These are phyloP conservation scores for Subanguina moxae DNA, from an alignment of 1,140 invertebrate species.

Conservation along the genomic window DNA sequence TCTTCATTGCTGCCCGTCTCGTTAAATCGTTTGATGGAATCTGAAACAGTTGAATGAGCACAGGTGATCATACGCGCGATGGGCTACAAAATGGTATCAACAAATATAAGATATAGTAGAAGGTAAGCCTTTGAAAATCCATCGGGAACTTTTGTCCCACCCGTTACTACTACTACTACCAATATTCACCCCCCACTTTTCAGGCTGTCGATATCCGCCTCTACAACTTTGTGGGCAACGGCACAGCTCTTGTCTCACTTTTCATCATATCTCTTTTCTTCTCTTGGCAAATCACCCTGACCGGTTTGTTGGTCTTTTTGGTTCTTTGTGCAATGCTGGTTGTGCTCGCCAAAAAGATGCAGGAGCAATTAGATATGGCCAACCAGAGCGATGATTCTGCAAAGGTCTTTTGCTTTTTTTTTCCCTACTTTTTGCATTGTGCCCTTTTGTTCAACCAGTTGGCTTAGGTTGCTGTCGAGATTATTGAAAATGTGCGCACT, in stretches of 20 bases:
- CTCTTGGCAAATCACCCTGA: conserved; percentile 14
- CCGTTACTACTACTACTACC: too few species aligned
- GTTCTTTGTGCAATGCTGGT: conserved; percentile 18
- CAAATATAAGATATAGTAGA: too few species aligned
- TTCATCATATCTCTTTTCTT: conserved; percentile 6
- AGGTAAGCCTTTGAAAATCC: too few species aligned
- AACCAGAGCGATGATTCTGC: conserved; percentile 15
- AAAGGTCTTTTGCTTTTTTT: conserved; percentile 2
- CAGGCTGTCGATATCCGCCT: conserved; percentile 12
- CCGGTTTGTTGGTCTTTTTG: conserved; percentile 15
- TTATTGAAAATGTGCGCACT: conserved; percentile 31
- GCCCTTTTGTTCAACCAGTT: too few species aligned
- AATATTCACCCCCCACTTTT: not conserved
- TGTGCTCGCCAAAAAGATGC: conserved; percentile 12
- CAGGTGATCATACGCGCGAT: too few species aligned
- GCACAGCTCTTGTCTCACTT: conserved; percentile 20
- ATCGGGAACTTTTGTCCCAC: too few species aligned
- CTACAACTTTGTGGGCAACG: conserved; percentile 27
- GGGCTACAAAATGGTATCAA: too few species aligned
- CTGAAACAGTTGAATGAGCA: too few species aligned
- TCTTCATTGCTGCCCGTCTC: too few species aligned
- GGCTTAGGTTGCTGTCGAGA: conserved; percentile 21
- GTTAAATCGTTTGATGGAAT: too few species aligned
- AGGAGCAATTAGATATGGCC: conserved; percentile 10
- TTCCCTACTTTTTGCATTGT: not conserved